Evolutionary conservation across 92 coral and sea anemone genomes (phyloP).

Genomic region (Porites rus): DNA sequence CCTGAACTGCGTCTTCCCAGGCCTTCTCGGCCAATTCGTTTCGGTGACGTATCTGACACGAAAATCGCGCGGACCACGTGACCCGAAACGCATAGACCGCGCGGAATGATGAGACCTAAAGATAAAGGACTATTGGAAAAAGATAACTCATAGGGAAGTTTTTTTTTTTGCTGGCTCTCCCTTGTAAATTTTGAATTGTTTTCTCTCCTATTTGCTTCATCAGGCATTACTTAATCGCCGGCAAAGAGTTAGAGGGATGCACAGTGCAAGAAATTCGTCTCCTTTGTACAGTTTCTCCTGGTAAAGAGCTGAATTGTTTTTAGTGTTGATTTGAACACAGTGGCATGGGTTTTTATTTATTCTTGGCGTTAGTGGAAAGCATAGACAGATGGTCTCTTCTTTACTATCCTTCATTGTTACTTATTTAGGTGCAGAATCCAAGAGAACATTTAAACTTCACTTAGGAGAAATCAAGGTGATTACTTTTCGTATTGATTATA

Average conservation of each 20-base stretch:
- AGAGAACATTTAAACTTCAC: slow-evolving; percentile 66
- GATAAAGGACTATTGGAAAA: no score
- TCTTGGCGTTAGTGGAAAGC: neutral
- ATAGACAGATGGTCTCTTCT: no score
- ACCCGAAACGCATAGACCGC: no score
- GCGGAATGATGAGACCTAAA: no score
- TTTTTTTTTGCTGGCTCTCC: neutral
- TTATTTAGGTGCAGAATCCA: slow-evolving; percentile 32
- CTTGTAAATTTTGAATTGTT: neutral
- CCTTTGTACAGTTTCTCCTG: slow-evolving; percentile 65
- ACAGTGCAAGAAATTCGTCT: slow-evolving; percentile 87
- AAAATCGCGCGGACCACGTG: no score
- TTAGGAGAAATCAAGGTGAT: slow-evolving; percentile 86
- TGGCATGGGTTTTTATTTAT: neutral
- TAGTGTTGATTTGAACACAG: neutral
- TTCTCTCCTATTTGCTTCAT: neutral
- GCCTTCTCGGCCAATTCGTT: no score
- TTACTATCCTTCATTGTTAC: neutral
- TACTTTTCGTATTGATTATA: neutral
- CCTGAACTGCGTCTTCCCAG: no score
- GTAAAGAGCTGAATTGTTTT: neutral
- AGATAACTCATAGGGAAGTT: neutral
- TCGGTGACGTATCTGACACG: no score
- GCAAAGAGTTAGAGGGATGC: slow-evolving; percentile 81
- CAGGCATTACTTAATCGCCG: slow-evolving; percentile 91